Base-by-base conservation (phyloP, 1,140 invertebrate species). In the Drosophila dunni region DNA sequence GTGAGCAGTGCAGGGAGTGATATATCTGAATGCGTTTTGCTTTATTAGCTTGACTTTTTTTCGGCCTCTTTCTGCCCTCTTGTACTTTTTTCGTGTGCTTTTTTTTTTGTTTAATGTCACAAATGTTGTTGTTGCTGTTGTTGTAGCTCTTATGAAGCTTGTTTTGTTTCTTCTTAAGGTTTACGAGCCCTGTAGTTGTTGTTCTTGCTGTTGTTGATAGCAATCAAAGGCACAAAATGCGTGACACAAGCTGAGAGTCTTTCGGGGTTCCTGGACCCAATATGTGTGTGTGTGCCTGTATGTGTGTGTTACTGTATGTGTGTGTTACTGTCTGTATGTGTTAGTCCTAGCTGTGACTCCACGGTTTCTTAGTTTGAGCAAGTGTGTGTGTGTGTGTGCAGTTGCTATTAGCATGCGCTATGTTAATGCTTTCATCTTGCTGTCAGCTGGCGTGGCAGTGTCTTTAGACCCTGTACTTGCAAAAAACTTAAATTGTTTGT, bases 41-140 rank as follows among this genome's bases (percentile, higher is more conserved):
- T 79, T 79, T 78, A 78, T 78, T 79, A 75, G 76, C 67, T 75
- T 13, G 48, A 71, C 42, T 46, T 46, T 46, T 66, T 44, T 71
- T 33, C 38, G 46, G 13, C 54, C 17, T 42, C 29, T 61, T 13
- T 38, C 17, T 20, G 17, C 17, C 17, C 17, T 20, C 17, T 20
- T 20, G 17, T 20, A 2, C 17, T 20, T 20, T 20, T n/a, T n/a
- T n/a, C n/a, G n/a, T n/a, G 20, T 44, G 53, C 7, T 13, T 71
- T n/a, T 48, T 46, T 9, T 36, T 75, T 71, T 64, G 67, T 65
- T 66, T 76, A 77, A 77, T 74, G 75, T 74, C 72, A 78, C 70
- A 78, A 60, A 68, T 74, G 60, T 51, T 29, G 38, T 44, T 46
- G 60, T 38, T n/a, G 13, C 6, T 29, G 38, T 44, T 46, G 60